These are phyloP conservation scores for Halocaridina rubra DNA, from an alignment of 2,888 invertebrate species.

Conservation along the genomic window DNA sequence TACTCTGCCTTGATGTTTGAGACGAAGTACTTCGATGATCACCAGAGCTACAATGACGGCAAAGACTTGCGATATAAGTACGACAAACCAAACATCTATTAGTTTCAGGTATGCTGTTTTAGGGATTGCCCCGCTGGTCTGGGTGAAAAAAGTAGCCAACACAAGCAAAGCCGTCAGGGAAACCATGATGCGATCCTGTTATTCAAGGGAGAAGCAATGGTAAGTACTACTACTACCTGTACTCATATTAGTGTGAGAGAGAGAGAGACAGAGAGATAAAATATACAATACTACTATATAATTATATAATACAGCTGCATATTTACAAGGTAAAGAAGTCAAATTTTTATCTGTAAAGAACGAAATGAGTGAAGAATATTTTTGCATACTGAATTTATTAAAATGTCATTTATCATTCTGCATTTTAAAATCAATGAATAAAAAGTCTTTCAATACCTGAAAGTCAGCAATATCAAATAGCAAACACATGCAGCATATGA, in stretches of 20 bases:
- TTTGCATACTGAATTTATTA: no score
- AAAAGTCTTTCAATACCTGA: slow-evolving; percentile 31
- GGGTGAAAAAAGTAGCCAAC: slow-evolving; percentile 18
- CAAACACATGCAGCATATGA: slow-evolving; percentile 18
- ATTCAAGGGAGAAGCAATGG: neutral
- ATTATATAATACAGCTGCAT: no score
- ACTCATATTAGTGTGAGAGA: no score
- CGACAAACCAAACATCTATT: slow-evolving; percentile 23
- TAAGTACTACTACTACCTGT: no score
- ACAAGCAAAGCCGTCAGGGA: slow-evolving; percentile 21
- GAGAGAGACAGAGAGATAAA: no score
- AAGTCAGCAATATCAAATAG: slow-evolving; percentile 36
- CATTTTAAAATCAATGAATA: no score
- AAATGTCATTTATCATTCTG: no score
- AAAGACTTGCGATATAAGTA: slow-evolving; percentile 7
- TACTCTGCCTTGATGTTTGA: no score
- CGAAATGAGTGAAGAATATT: no score
- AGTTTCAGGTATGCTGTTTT: slow-evolving; percentile 32
- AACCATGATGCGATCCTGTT: slow-evolving; percentile 29
- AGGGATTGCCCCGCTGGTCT: slow-evolving; percentile 16
- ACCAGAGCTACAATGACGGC: slow-evolving; percentile 16
- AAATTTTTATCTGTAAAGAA: no score
- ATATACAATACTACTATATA: no score
- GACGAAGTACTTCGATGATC: neutral
- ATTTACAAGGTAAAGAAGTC: no score